Evolutionary conservation across 2,797 vertebrate species (phyloP), one percentile per base, ranked within the genome.

Genomic region (Lepus townsendii): DNA sequence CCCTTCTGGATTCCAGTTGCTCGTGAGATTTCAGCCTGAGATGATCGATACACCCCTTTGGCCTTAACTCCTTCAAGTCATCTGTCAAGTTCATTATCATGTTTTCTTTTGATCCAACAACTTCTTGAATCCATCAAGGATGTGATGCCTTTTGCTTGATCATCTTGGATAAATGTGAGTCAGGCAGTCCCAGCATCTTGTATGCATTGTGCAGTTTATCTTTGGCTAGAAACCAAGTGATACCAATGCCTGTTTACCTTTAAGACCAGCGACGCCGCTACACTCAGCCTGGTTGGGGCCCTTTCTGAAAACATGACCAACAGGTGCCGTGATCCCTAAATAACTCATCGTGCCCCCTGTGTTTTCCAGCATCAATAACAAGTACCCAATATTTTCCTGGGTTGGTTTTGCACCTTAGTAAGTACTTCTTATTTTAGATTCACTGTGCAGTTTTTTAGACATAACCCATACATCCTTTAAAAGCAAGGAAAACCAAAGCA

Each of bases 401-500:
- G 30, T 17, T 50, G 20, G 22, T 77, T 96, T 90, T 90, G 84
- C 63, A n/a, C 38, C 38, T 38, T 16, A 30, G 13, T 82, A 27
- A 26, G 5, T 57, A 19, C 88, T 69, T 92, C 80, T 72, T 68
- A 50, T 60, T 82, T 80, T 57, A 63, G 87, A 80, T 35, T 90
- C 47, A 54, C 47, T 72, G 7, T 20, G 26, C 30, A 22, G 10
- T 32, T 85, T 52, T 50, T 19, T 14, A 2, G 35, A 9, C 19
- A 65, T 94, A 71, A 69, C 38, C 11, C n/a, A 77, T 24, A 88
- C 62, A 75, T 88, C 84, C 92, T 62, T 54, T 72, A 42, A 66
- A 35, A 68, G 38, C 30, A 88, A 88, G 27, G 30, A 73, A 92
- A 89, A 2, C 24, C 62, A 60, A 57, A 22, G 30, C 50, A n/a